Conservation (phyloP, 1,140 invertebrate species). For the Drosophila nigromelanica region DNA sequence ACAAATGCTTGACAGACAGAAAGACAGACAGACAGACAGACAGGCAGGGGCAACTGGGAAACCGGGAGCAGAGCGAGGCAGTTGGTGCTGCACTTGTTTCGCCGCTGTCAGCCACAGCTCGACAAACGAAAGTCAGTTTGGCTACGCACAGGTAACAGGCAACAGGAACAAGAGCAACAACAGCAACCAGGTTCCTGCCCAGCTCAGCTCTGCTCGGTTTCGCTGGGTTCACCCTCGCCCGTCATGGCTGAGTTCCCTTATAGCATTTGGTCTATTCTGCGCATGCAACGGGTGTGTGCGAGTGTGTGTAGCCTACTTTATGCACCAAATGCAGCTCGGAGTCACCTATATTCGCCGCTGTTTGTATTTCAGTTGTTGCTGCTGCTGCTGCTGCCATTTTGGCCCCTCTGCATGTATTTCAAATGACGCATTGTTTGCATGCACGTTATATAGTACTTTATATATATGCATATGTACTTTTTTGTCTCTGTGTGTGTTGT, state of each 20-base stretch:
- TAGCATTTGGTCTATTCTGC: conserved; percentile 50
- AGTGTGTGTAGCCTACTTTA: conserved; percentile 52
- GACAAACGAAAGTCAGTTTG: conserved; percentile 38
- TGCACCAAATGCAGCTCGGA: conserved; percentile 49
- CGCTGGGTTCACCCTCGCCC: conserved; percentile 14
- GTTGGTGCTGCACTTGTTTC: conserved; percentile 20
- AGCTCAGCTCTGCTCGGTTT: conserved; percentile 5
- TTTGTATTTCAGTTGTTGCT: conserved; percentile 1
- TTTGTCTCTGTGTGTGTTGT: background rate
- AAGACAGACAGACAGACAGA: conserved; percentile 17
- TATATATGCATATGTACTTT: conserved; percentile 2
- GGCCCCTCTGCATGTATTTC: conserved; percentile 55
- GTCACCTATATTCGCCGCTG: conserved; percentile 67
- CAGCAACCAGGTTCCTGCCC: conserved; percentile 31
- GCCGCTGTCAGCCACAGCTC: conserved; percentile 9
- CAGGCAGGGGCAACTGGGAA: background rate
- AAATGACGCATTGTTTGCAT: conserved; percentile 74
- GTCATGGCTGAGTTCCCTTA: conserved; percentile 50
- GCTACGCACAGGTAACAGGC: conserved; percentile 34
- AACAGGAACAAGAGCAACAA: conserved; percentile 7
- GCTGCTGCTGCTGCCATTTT: conserved; percentile 38
- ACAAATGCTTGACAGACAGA: conserved; percentile 47
- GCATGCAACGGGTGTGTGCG: conserved; percentile 45
- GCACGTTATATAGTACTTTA: conserved; percentile 20
- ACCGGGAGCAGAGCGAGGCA: conserved; percentile 4